phyloP scores from a whole-genome alignment of 2,113 vertebrate species.

The Romanogobio albipinnatus region DNA sequence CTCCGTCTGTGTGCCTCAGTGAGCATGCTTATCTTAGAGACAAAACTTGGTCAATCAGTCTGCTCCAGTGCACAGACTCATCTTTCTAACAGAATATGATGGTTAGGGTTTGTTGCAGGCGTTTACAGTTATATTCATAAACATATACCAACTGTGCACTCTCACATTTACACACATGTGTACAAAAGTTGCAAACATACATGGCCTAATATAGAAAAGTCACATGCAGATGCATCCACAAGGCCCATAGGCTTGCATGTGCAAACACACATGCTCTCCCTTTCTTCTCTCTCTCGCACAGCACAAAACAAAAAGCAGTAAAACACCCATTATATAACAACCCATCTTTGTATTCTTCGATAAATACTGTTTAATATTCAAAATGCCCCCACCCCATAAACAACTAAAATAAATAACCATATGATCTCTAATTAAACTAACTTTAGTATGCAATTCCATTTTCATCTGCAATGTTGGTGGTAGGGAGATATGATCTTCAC shows the following conservation, averaged over 20 bases:
- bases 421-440: constrained; percentile 25
- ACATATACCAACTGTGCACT: constrained; percentile 15
- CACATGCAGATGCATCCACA: neutral
- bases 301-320: neutral
- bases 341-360: constrained; percentile 14
- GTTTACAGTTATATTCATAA: constrained; percentile 18
- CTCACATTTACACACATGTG: neutral
- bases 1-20: constrained; percentile 31
- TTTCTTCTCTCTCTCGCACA: neutral
- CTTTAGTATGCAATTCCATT: constrained; percentile 6
- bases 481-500: neutral
- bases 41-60: constrained; percentile 56
- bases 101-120: constrained; percentile 49
- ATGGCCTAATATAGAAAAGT: neutral
- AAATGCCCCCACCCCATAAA: neutral
- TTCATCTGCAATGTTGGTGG: constrained; percentile 28
- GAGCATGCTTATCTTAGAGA: constrained; percentile 42
- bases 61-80: constrained; percentile 54
- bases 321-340: neutral
- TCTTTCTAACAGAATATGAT: constrained; percentile 44
- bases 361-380: constrained; percentile 3
- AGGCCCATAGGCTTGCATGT: neutral
- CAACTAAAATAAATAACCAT: constrained; percentile 20
- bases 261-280: neutral
- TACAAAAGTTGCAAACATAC: constrained; percentile 1